Evolutionary conservation across 2,113 vertebrate species (phyloP), one percentile per base, ranked within the genome.

Genomic region (Gavialis gangeticus): DNA sequence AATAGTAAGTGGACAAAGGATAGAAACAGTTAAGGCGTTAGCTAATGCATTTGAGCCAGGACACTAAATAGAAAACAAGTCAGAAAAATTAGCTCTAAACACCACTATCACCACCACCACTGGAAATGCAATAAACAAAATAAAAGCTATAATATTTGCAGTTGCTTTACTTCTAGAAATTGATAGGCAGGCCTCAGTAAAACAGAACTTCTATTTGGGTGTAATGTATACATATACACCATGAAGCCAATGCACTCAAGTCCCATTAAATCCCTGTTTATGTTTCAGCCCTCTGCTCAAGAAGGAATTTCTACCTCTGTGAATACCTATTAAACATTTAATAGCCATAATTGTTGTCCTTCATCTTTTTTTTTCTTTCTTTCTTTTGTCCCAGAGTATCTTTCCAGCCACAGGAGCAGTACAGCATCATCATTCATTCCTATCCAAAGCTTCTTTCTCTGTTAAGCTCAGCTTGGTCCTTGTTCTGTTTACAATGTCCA

Each of bases 191-290:
- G 7, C 24, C 87, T 84, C 54, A 62, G 62, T 82, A 60, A 84
- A 89, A 54, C 16, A 37, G 34, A 58, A n/a, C 3, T 46, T 71
- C 67, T 69, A 17, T 69, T 69, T 22, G 19, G 30, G 30, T 71
- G 30, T 34, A 37, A 71, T 37, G 34, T 71, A 22, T 6, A 21
- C 17, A 46, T 71, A 14, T 46, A 22, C 19, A 46, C 46, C 46
- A 46, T 7, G 34, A 37, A 25, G 56, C 1, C 0, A 1, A 11
- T 54, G 10, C 22, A 19, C 3, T 55, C 6, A 86, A 88, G 25
- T 58, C 79, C 86, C 10, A 30, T 5, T 14, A 12, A 81, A 75
- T 3, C 2, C 11, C 86, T 71, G 56, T 56, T 63, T n/a, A 71
- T 21, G 12, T 15, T 71, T 37, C 27, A 88, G 62, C 66, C 2